Evolutionary conservation across 2,888 invertebrate genomes (phyloP).

Genomic region (Lasioglossum pauxillum): DNA sequence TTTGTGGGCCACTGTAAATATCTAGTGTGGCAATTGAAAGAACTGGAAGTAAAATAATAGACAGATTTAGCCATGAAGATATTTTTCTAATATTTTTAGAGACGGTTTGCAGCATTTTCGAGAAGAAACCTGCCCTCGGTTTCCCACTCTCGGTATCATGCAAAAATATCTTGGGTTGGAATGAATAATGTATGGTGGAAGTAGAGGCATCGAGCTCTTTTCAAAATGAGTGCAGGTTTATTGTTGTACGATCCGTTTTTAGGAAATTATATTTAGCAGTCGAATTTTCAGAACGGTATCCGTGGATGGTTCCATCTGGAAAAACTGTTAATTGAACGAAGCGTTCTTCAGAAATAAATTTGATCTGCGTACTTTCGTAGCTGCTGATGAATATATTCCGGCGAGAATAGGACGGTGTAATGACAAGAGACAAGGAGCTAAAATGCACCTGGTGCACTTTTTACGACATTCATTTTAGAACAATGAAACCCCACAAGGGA

Average conservation of each 20-base stretch:
- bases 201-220: not conserved
- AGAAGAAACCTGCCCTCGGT: not conserved
- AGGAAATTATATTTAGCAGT: not conserved
- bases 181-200: not conserved
- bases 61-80: not conserved
- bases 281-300: not conserved
- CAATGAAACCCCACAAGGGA: not conserved
- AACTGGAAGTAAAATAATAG: no score
- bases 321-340: not conserved
- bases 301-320: not conserved
- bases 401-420: not conserved
- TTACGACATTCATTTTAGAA: conserved; percentile 4
- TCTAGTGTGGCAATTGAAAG: no score
- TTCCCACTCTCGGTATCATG: not conserved
- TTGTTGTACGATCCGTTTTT: not conserved
- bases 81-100: not conserved
- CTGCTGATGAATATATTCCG: not conserved
- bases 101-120: not conserved
- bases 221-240: not conserved
- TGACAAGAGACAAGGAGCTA: not conserved
- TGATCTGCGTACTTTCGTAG: not conserved
- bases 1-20: no score
- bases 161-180: not conserved
- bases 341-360: not conserved
- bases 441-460: not conserved